phyloP scores from a whole-genome alignment of 2,888 invertebrate genomes.

The Lomographa bimaculata region DNA sequence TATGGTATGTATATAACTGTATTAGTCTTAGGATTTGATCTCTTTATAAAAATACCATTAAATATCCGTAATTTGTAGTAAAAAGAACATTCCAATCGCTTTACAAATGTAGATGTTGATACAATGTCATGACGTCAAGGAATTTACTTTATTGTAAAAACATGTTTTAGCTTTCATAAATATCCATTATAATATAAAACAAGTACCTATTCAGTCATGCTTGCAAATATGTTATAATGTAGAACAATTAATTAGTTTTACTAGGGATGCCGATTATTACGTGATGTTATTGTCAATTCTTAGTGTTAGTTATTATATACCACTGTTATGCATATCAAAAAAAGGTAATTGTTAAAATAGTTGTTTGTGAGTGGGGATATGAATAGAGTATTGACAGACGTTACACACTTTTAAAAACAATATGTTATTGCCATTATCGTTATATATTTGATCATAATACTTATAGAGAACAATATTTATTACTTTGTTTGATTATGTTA shows the following conservation, averaged over 20 bases:
- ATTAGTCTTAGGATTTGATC: conserved; percentile 25
- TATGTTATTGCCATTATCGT: no score
- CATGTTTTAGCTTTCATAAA: no score
- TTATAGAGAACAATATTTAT: no score
- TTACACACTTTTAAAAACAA: no score
- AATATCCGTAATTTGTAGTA: conserved; percentile 46
- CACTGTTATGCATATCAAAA: conserved; percentile 20
- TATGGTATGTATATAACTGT: conserved; percentile 2
- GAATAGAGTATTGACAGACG: no score
- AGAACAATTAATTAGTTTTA: not conserved
- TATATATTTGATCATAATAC: no score
- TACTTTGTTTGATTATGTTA: no score
- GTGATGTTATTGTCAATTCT: conserved; percentile 22
- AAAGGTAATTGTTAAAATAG: conserved; percentile 9
- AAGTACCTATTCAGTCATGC: no score
- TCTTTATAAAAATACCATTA: conserved; percentile 41
- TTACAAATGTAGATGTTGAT: conserved; percentile 49
- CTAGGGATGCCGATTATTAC: not conserved
- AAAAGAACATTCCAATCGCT: conserved; percentile 64
- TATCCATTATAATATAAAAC: no score
- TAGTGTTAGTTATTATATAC: conserved; percentile 15
- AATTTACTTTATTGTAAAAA: no score
- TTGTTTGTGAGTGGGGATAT: conserved; percentile 1
- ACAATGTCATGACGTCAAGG: conserved; percentile 46
- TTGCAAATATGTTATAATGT: no score